These are phyloP conservation scores for Arge pagana DNA, from an alignment of 2,888 invertebrate genomes.

Conservation along the genomic window DNA sequence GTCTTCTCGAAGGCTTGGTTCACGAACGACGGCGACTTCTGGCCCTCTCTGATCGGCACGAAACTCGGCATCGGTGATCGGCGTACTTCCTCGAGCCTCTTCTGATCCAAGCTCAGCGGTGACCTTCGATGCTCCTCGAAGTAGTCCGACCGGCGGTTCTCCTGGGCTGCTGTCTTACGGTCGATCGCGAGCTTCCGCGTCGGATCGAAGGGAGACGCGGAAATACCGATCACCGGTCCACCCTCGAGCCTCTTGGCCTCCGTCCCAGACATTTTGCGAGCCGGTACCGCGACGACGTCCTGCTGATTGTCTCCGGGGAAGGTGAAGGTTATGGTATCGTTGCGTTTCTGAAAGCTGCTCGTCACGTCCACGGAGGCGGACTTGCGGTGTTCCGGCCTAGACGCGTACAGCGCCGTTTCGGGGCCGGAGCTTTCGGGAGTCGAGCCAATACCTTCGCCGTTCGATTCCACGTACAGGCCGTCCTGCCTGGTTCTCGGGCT, in stretches of 20 bases:
- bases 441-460: constrained; percentile 38
- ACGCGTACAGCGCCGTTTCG: constrained; percentile 46
- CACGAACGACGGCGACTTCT: constrained; percentile 49
- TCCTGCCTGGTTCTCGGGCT: constrained; percentile 53
- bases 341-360: constrained; percentile 47
- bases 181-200: constrained; percentile 44
- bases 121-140: constrained; percentile 54
- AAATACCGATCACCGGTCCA: constrained; percentile 39
- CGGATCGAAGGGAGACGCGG: constrained; percentile 49
- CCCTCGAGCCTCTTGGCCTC: constrained; percentile 15
- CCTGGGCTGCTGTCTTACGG: constrained; percentile 46
- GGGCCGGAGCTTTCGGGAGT: constrained; percentile 36
- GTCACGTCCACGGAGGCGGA: constrained; percentile 51
- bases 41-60: constrained; percentile 49
- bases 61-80: constrained; percentile 55
- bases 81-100: constrained; percentile 50
- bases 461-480: constrained; percentile 51
- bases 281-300: constrained; percentile 13
- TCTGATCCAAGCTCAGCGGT: constrained; percentile 51
- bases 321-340: constrained; percentile 52
- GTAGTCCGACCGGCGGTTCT: constrained; percentile 53
- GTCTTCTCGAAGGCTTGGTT: constrained; percentile 55
- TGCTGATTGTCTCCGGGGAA: constrained; percentile 45
- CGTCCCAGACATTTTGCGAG: constrained; percentile 24
- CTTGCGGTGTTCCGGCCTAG: constrained; percentile 50